Conservation (phyloP, 2,113 vertebrate species). For the Apaloderma vittatum region DNA sequence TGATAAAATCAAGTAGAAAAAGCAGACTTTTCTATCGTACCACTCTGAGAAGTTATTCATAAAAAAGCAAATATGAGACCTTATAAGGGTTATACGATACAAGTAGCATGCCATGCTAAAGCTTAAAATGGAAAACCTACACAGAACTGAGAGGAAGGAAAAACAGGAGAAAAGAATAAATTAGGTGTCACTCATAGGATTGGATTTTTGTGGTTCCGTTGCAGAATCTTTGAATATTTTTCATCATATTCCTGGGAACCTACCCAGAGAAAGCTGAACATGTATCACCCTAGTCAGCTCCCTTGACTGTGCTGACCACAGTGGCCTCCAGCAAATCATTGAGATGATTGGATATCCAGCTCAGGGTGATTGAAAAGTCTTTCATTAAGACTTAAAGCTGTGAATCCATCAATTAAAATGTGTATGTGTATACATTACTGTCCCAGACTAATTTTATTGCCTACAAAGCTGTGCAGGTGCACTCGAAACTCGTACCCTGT, state of each 20-base stretch:
- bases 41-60: neutral
- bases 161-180: neutral
- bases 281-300: neutral
- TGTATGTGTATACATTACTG: neutral
- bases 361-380: neutral
- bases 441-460: neutral
- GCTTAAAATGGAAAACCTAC: neutral
- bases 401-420: neutral
- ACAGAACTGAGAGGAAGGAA: rapidly evolving
- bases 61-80: neutral
- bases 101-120: rapidly evolving
- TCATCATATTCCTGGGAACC: neutral
- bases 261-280: neutral
- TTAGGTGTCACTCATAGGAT: neutral
- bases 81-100: neutral
- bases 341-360: neutral
- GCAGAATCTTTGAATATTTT: neutral
- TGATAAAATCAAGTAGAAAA: neutral
- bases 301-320: neutral
- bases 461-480: neutral
- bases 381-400: neutral
- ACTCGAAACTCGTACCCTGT: neutral
- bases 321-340: neutral
- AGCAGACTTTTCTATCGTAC: rapidly evolving
- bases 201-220: neutral